Evolutionary conservation across 2,797 vertebrate genomes (phyloP).

Genomic region (Glyptemys insculpta): DNA sequence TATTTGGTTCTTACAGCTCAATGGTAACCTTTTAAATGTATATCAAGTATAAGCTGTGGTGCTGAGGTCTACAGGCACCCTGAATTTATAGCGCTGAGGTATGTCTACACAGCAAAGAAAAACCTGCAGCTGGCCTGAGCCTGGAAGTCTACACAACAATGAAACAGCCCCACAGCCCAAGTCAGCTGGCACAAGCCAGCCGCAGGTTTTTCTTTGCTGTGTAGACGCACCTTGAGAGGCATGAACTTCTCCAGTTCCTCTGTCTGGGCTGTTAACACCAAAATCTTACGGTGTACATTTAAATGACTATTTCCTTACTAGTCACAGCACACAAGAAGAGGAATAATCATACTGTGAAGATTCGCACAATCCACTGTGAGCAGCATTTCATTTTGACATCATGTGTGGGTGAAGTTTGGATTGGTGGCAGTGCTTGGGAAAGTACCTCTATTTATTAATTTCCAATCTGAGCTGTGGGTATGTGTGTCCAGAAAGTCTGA

Average conservation of each 20-base stretch:
- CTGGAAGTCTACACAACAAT: neutral
- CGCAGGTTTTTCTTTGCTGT: neutral
- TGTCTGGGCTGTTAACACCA: fast-evolving
- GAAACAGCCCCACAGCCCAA: neutral
- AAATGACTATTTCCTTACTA: fast-evolving
- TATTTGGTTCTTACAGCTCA: neutral
- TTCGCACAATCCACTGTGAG: fast-evolving
- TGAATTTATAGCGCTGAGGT: neutral
- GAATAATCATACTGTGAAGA: fast-evolving
- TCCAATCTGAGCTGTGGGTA: fast-evolving
- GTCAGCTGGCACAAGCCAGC: neutral
- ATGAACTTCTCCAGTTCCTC: neutral
- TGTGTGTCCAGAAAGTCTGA: neutral
- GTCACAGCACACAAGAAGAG: fast-evolving
- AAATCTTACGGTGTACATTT: fast-evolving
- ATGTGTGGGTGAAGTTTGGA: neutral
- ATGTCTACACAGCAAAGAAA: neutral
- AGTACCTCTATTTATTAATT: fast-evolving
- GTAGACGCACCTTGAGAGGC: neutral
- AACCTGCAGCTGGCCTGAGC: neutral
- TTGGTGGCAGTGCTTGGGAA: fast-evolving
- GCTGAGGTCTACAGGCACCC: neutral
- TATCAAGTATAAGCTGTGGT: fast-evolving
- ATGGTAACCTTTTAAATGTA: neutral
- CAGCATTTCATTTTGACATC: neutral